phyloP scores from a whole-genome alignment of 2,797 vertebrate genomes.

The Oreonectes daqikongensis region DNA sequence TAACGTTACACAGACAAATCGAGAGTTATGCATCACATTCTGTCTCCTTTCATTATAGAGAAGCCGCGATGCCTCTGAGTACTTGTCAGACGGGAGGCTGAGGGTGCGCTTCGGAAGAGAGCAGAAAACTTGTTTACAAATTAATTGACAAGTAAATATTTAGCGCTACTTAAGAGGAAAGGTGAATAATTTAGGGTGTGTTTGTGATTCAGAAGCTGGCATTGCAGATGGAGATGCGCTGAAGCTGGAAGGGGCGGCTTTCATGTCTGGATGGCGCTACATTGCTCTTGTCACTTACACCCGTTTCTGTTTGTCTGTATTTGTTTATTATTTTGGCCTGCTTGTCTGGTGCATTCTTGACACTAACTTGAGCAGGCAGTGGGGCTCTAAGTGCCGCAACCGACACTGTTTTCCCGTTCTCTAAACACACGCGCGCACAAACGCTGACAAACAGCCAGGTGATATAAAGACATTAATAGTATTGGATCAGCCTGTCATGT shows the following conservation, averaged over 20 bases:
- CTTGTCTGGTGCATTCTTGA: slow-evolving; percentile 15
- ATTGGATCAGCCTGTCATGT: slow-evolving; percentile 36
- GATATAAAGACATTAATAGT: slow-evolving; percentile 32
- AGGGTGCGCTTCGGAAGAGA: slow-evolving; percentile 57
- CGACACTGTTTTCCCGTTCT: slow-evolving; percentile 1
- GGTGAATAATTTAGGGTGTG: slow-evolving; percentile 64
- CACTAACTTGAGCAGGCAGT: slow-evolving; percentile 45
- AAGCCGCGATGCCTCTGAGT: slow-evolving; percentile 49
- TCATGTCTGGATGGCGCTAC: slow-evolving; percentile 43
- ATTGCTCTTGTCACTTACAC: slow-evolving; percentile 59
- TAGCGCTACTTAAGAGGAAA: slow-evolving; percentile 51
- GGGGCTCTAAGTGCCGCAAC: slow-evolving; percentile 25
- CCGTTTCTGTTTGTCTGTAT: slow-evolving; percentile 43
- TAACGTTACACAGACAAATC: background rate
- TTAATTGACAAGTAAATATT: slow-evolving; percentile 68
- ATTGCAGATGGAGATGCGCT: slow-evolving; percentile 54
- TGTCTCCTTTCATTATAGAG: slow-evolving; percentile 38
- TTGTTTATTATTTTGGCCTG: slow-evolving; percentile 46
- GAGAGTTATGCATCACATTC: slow-evolving; percentile 41
- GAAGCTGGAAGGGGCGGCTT: slow-evolving; percentile 50
- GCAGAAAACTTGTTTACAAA: slow-evolving; percentile 61
- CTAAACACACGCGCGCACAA: background rate
- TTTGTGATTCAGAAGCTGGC: slow-evolving; percentile 54
- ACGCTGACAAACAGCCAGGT: slow-evolving; percentile 36
- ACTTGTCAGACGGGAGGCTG: slow-evolving; percentile 54